A percentile compares a stretch with the other conserved stretches of the same genome.
These are phyloP conservation scores for Augochlora pura DNA, from an alignment of 1,140 invertebrate genomes.

Conservation along the genomic window DNA sequence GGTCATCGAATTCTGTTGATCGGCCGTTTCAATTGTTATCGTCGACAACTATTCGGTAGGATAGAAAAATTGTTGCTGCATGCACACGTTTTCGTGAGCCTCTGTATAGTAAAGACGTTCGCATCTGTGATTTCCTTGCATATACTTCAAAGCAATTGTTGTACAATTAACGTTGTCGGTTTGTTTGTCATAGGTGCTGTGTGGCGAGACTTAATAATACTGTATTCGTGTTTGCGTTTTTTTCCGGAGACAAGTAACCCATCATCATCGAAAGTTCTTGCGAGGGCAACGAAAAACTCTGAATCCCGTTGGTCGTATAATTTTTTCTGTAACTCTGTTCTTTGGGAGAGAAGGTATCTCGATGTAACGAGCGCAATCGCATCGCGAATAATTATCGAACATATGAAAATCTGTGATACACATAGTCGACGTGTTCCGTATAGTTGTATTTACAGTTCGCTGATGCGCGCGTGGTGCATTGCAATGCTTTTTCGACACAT, in stretches of 20 bases:
- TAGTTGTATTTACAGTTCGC: slow-evolving; percentile 15
- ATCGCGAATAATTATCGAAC: background rate
- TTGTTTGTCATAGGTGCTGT: background rate
- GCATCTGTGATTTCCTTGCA: too few species aligned
- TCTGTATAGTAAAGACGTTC: background rate
- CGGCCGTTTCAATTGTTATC: too few species aligned
- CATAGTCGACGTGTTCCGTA: background rate
- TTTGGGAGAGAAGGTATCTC: background rate
- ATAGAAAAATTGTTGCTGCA: too few species aligned
- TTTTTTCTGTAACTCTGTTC: background rate
- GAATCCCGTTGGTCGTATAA: background rate
- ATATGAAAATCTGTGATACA: slow-evolving; percentile 24
- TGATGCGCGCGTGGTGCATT: background rate
- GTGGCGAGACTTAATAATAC: background rate
- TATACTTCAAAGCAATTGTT: background rate
- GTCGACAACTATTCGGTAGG: too few species aligned
- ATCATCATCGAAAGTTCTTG: background rate
- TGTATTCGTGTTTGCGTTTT: slow-evolving; percentile 1
- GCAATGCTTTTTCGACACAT: background rate
- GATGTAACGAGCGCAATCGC: background rate
- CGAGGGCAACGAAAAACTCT: background rate
- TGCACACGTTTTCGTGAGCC: too few species aligned
- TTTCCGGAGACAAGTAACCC: background rate
- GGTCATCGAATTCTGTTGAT: too few species aligned
- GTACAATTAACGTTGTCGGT: background rate